Evolutionary conservation across 2,888 invertebrate species (phyloP), one percentile per base, ranked within the genome.

Genomic region (Steinernema carpocapsae): DNA sequence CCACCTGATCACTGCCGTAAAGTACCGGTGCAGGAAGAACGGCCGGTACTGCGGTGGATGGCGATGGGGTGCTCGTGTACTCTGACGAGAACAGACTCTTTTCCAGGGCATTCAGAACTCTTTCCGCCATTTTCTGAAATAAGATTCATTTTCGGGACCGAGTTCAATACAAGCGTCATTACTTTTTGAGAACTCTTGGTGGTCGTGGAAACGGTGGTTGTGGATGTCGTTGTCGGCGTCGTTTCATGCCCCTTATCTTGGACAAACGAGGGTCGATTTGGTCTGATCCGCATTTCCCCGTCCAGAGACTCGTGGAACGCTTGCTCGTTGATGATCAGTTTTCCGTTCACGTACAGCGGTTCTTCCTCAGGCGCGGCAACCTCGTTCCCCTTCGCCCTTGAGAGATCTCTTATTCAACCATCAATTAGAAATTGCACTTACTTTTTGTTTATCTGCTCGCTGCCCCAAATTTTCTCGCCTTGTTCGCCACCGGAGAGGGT

Each of bases 71-170:
- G 64, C 64, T 64, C 64, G 64, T 64, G 32, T 64, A 64, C 1
- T 64, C 64, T 1, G 64, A 37, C 1, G 64, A 64, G 32, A 64
- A 64, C 12, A 64, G 64, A 32, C 64, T 64, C 17, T 64, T 64
- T 29, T 32, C 64, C 17, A 64, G 32, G 10, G 64, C 64, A 19
- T 32, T 64, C 17, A 64, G 32, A 64, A 64, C 64, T 32, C 29
- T 64, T 64, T 64, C 64, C 1, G 64, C 64, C 64, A 64, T 64
- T 52, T 52, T 52, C 64, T 64, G 48, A 64, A 32, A 64, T 17
- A 32, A 32, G 17, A 1, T 29, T 32, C 10, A 14, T n/a, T 48
- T 48, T n/a, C 37, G 10, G 22, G 52, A 52, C 3, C 3, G 4
- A 2, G 3, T 52, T 22, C 12, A 52, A 12, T 37, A n/a, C 32